Percentiles rank a stretch among this genome's conserved stretches.
phyloP scores from a whole-genome alignment of 2,113 vertebrate genomes.

The Notechis scutatus region DNA sequence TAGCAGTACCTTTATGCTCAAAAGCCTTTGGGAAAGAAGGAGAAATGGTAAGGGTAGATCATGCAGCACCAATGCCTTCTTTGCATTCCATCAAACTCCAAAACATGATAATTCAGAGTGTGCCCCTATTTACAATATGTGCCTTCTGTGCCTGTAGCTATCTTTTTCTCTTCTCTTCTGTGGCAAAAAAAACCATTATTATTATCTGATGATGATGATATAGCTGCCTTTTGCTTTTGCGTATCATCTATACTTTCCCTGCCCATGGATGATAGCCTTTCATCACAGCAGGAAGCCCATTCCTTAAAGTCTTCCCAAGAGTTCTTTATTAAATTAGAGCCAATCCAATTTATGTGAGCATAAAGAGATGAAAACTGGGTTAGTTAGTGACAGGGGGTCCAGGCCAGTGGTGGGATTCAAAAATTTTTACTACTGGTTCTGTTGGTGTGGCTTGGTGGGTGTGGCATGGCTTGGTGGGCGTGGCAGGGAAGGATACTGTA shows the following conservation, averaged over 20 bases:
- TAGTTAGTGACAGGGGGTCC: slow-evolving; percentile 35
- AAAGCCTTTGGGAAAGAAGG: neutral
- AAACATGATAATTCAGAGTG: neutral
- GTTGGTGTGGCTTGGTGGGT: no score
- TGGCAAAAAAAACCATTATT: neutral
- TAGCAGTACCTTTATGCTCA: neutral
- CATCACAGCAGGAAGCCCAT: neutral
- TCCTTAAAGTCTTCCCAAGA: neutral
- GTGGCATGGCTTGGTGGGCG: no score
- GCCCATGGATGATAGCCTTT: neutral
- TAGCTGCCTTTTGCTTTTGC: neutral
- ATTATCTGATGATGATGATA: neutral
- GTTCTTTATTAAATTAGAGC: neutral
- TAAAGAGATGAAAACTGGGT: slow-evolving; percentile 34
- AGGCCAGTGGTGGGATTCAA: neutral
- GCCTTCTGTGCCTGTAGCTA: neutral
- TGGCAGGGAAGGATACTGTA: no score
- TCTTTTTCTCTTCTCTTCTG: neutral
- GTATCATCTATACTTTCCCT: neutral
- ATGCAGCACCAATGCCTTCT: neutral
- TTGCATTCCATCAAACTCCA: neutral
- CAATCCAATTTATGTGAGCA: slow-evolving; percentile 23
- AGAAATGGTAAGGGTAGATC: neutral
- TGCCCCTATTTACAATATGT: neutral
- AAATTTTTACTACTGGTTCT: no score